Percentiles rank a stretch among this genome's conserved stretches.
phyloP scores from a whole-genome alignment of 2,888 invertebrate species.

The Cantharis lateralis region DNA sequence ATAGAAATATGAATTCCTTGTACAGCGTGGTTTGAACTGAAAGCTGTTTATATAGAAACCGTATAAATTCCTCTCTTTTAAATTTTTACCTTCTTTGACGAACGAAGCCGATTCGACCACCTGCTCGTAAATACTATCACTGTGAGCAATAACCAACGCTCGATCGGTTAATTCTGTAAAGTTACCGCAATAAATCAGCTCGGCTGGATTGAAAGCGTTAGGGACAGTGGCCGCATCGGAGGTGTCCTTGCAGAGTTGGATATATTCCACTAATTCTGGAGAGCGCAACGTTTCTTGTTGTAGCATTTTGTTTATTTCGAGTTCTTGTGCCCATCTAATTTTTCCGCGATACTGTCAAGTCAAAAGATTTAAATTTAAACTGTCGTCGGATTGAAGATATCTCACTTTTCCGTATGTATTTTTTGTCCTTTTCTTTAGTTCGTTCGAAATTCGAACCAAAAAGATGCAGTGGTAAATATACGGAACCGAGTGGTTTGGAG shows the following conservation, averaged over 20 bases:
- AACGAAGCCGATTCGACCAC: constrained; percentile 46
- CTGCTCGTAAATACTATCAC: constrained; percentile 40
- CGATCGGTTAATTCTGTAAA: constrained; percentile 45
- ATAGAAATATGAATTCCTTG: constrained; percentile 61
- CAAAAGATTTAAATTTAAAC: background rate
- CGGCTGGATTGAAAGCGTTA: constrained; percentile 24
- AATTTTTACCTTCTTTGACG: constrained; percentile 40
- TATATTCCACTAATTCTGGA: constrained; percentile 47
- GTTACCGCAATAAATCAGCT: constrained; percentile 40
- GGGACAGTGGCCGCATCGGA: background rate
- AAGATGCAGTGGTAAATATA: constrained; percentile 45
- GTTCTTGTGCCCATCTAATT: constrained; percentile 45
- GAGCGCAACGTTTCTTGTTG: constrained; percentile 40
- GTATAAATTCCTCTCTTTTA: background rate
- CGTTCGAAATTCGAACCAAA: constrained; percentile 37
- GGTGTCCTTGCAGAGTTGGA: constrained; percentile 12
- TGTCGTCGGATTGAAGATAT: background rate
- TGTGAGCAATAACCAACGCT: constrained; percentile 39
- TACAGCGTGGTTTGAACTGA: constrained; percentile 64
- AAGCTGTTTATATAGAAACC: constrained; percentile 25
- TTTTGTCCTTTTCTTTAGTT: constrained; percentile 45
- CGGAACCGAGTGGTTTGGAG: constrained; percentile 35
- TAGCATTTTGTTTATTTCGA: constrained; percentile 42
- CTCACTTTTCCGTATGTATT: constrained; percentile 46
- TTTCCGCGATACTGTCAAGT: constrained; percentile 46